Evolutionary conservation across 2,797 vertebrate genomes (phyloP).

Genomic region (Myripristis jacobus): DNA sequence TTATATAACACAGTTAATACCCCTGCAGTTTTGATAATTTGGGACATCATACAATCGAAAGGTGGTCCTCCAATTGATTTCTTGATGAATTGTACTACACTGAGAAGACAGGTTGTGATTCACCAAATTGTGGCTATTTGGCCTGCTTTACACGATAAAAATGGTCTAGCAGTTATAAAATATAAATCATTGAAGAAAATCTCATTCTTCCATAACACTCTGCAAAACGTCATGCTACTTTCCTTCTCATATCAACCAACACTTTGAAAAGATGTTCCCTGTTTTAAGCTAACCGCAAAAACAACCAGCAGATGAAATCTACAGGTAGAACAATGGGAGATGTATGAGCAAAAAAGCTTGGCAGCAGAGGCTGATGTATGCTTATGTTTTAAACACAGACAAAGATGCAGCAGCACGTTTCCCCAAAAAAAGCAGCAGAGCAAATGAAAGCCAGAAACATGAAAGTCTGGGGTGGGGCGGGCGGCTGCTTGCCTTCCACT

Average conservation of each 20-base stretch:
- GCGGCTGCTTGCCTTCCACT: slow-evolving; percentile 98
- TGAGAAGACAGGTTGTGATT: no score
- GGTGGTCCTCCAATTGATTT: no score
- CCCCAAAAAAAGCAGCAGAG: slow-evolving; percentile 75
- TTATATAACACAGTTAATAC: no score
- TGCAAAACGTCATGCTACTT: neutral
- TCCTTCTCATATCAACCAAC: neutral
- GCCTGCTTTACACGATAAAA: neutral
- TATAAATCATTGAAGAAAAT: neutral
- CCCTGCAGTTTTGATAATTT: neutral
- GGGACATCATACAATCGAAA: no score
- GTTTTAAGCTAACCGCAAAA: slow-evolving; percentile 22
- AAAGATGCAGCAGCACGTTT: slow-evolving; percentile 66
- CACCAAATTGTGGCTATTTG: neutral
- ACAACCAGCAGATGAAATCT: slow-evolving; percentile 44
- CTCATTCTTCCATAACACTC: neutral
- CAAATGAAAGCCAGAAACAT: slow-evolving; percentile 78
- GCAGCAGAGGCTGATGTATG: slow-evolving; percentile 64
- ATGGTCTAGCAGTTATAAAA: neutral
- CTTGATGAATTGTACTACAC: no score
- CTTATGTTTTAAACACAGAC: slow-evolving; percentile 55
- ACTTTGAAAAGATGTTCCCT: neutral
- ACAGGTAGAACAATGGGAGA: slow-evolving; percentile 29
- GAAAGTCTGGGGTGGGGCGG: slow-evolving; percentile 71
- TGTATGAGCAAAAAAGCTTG: slow-evolving; percentile 57